Conservation (phyloP, 2,888 invertebrate genomes). For the Orthonevra nobilis region DNA sequence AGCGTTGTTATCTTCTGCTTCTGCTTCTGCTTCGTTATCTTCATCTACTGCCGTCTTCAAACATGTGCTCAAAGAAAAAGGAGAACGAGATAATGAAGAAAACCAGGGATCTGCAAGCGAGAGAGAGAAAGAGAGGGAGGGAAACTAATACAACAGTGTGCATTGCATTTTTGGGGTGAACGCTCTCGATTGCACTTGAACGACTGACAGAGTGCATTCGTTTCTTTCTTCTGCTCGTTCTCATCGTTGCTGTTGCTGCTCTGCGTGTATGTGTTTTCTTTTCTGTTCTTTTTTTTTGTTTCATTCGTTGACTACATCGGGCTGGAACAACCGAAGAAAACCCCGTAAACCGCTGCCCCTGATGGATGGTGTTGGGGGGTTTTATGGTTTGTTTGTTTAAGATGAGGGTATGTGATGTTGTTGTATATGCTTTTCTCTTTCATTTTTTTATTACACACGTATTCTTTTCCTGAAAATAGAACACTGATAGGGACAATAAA, state of each 20-base stretch:
- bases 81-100: conserved; percentile 53
- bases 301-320: conserved; percentile 31
- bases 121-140: conserved; percentile 4
- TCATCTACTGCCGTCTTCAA: conserved; percentile 1
- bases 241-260: conserved; percentile 20
- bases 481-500: conserved; percentile 55
- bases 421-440: conserved; percentile 4
- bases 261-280: no score
- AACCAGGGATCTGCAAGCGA: conserved; percentile 6
- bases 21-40: conserved; percentile 3
- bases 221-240: conserved; percentile 59
- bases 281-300: conserved; percentile 5
- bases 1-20: conserved; percentile 8
- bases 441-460: conserved; percentile 28
- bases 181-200: conserved; percentile 77
- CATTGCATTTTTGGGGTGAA: conserved; percentile 73
- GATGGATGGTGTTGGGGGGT: conserved; percentile 40
- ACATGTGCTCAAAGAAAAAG: conserved; percentile 40
- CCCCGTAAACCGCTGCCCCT: conserved; percentile 16
- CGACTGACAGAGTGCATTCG: conserved; percentile 74
- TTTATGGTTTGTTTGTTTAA: conserved; percentile 65
- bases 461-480: conserved; percentile 63
- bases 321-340: conserved; percentile 45
- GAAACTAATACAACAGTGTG: conserved; percentile 17
- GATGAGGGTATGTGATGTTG: conserved; percentile 53